A percentile compares a stretch with the other conserved stretches of the same genome.
phyloP scores from a whole-genome alignment of 1,140 invertebrate genomes.

The Heliothis virescens region DNA sequence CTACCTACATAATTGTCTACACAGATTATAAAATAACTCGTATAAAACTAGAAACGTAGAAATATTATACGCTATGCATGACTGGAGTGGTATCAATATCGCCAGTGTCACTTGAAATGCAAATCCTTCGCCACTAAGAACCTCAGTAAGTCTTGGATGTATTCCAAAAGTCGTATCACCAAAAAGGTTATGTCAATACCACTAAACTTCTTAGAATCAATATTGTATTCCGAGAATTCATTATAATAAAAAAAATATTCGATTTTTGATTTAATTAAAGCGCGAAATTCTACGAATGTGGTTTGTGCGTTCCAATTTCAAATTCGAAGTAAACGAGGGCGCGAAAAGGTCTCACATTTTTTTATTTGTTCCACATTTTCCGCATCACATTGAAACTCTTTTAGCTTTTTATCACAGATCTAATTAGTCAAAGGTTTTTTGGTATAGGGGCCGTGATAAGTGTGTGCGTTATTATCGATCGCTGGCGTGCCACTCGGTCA shows the following conservation, averaged over 20 bases:
- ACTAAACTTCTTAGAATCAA: background rate
- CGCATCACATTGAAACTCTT: too few relatives aligned
- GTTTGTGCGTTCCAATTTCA: too few relatives aligned
- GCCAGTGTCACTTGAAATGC: slow-evolving; percentile 9
- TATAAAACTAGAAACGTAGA: too few relatives aligned
- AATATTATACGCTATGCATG: slow-evolving; percentile 11
- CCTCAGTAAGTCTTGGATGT: background rate
- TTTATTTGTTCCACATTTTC: too few relatives aligned
- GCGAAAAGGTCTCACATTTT: too few relatives aligned
- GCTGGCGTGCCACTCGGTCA: slow-evolving; percentile 55
- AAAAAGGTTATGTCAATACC: background rate
- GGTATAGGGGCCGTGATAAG: slow-evolving; percentile 1
- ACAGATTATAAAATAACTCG: background rate
- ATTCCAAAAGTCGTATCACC: slow-evolving; percentile 9
- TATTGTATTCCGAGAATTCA: too few relatives aligned
- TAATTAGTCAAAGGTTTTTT: background rate
- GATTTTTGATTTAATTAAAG: too few relatives aligned
- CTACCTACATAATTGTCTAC: background rate
- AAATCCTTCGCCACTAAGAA: background rate
- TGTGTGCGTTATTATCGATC: slow-evolving; percentile 47
- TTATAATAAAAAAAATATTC: too few relatives aligned
- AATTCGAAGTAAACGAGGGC: too few relatives aligned
- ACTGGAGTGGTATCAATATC: slow-evolving; percentile 20
- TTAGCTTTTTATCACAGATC: too few relatives aligned
- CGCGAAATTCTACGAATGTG: too few relatives aligned